Conservation (phyloP, 2,888 invertebrate genomes). For the Latrodectus hesperus region DNA sequence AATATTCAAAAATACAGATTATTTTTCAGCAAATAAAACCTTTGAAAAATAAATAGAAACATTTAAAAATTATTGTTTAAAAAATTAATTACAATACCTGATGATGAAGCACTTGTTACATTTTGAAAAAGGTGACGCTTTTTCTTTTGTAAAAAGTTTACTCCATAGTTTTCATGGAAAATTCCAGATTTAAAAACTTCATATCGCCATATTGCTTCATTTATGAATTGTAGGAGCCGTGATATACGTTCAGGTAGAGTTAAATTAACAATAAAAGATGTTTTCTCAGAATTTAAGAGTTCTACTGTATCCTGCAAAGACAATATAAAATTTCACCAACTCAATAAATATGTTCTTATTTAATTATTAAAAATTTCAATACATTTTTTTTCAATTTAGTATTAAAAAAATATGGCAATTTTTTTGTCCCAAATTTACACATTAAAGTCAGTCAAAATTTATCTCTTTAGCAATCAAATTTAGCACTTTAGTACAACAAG, state of each 20-base stretch:
- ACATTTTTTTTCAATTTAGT: too few relatives aligned
- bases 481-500: too few relatives aligned
- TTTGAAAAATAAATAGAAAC: not conserved
- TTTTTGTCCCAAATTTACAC: too few relatives aligned
- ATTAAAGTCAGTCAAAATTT: too few relatives aligned
- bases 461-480: too few relatives aligned
- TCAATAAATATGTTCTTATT: too few relatives aligned
- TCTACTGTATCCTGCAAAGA: too few relatives aligned
- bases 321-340: too few relatives aligned
- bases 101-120: conserved; percentile 46
- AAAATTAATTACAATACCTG: conserved; percentile 27
- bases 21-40: not conserved
- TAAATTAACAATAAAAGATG: conserved; percentile 4
- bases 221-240: conserved; percentile 77
- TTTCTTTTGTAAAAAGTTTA: conserved; percentile 20
- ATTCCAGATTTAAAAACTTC: conserved; percentile 78
- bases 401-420: too few relatives aligned
- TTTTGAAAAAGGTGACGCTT: conserved; percentile 24
- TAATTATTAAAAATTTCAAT: too few relatives aligned
- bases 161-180: conserved; percentile 26
- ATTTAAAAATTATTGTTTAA: not conserved
- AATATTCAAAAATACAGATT: not conserved
- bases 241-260: conserved; percentile 71
- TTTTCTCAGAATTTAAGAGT: not conserved
- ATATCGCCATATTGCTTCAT: conserved; percentile 84